Evolutionary conservation across 2,888 invertebrate species (phyloP).

Genomic region (Escarpia spicata): DNA sequence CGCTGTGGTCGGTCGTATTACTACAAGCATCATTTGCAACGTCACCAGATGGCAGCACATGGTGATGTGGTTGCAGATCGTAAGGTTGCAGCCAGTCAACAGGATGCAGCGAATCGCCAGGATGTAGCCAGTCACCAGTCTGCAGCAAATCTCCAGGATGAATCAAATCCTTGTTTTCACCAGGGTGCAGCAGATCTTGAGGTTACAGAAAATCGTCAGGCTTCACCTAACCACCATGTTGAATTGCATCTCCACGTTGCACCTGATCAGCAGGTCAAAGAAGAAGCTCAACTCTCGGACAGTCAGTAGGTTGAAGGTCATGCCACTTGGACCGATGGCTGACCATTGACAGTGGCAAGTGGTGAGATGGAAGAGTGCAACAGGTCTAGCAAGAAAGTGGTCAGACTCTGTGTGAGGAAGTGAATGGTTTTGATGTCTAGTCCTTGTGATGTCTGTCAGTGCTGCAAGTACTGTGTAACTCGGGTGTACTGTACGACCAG

Average conservation of each 20-base stretch:
- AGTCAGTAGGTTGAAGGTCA: neutral
- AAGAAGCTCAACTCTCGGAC: neutral
- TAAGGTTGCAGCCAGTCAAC: neutral
- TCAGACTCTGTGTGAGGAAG: neutral
- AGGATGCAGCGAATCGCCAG: neutral
- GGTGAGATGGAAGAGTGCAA: neutral
- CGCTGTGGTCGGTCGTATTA: neutral
- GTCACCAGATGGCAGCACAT: neutral
- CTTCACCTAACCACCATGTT: neutral
- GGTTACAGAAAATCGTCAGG: neutral
- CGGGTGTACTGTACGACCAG: neutral
- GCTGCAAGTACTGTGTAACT: neutral
- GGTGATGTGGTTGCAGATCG: neutral
- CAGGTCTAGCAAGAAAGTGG: neutral
- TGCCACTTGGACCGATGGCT: neutral
- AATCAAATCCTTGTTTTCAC: neutral
- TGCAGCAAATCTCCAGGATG: neutral
- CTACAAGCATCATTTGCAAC: conserved; percentile 13
- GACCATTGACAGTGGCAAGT: neutral
- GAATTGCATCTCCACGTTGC: neutral
- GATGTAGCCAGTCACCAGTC: neutral
- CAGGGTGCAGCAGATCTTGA: neutral
- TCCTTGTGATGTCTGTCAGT: neutral
- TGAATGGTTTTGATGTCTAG: neutral
- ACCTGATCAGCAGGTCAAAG: neutral